A percentile compares a stretch with the other conserved stretches of the same genome.
Conservation (phyloP, 2,113 vertebrate genomes). For the Caranx melampygus region DNA sequence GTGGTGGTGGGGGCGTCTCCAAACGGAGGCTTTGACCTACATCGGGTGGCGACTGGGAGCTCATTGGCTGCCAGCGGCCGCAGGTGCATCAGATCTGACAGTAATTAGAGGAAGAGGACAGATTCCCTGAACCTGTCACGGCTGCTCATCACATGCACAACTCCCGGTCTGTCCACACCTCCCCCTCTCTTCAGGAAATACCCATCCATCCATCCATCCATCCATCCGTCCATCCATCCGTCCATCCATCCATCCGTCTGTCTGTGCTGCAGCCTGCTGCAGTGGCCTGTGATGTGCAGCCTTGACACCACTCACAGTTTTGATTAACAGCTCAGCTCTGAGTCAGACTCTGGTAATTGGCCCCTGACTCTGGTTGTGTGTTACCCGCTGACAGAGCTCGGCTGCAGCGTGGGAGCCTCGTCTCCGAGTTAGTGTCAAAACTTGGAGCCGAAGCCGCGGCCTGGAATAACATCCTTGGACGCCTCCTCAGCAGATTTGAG, state of each 20-base stretch:
- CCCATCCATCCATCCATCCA: conserved; percentile 7
- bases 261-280: conserved; percentile 27
- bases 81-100: conserved; percentile 67
- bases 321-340: conserved; percentile 74
- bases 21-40: conserved; percentile 63
- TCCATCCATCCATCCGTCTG: not conserved
- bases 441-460: conserved; percentile 22
- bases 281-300: conserved; percentile 33
- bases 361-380: conserved; percentile 41
- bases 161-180: conserved; percentile 35
- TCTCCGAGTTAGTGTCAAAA: conserved; percentile 60
- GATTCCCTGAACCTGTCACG: conserved; percentile 53
- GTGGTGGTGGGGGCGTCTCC: not conserved
- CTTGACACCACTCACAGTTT: conserved; percentile 57
- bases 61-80: conserved; percentile 30
- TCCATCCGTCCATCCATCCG: conserved; percentile 9
- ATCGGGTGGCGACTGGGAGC: conserved; percentile 39
- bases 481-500: conserved; percentile 52
- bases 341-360: conserved; percentile 73
- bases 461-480: conserved; percentile 38
- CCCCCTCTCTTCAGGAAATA: conserved; percentile 17
- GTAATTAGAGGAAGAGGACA: conserved; percentile 69
- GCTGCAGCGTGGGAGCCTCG: conserved; percentile 36
- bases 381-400: conserved; percentile 50
- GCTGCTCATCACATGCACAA: conserved; percentile 48